Conservation (phyloP, 2,888 invertebrate genomes). For the Ophion ventricosus region DNA sequence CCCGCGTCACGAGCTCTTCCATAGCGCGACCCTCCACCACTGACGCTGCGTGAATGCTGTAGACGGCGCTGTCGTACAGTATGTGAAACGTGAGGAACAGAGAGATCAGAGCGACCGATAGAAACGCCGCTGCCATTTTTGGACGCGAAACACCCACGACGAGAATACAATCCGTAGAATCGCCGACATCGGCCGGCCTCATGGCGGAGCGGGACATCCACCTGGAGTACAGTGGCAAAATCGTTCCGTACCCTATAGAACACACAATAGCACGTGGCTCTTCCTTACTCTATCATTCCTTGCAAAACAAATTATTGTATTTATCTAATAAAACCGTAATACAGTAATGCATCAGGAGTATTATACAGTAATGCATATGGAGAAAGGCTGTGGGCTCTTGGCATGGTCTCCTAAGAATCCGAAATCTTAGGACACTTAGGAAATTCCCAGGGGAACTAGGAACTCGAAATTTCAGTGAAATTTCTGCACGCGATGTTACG, state of each 20-base stretch:
- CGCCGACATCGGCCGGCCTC: slow-evolving; percentile 91
- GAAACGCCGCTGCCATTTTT: slow-evolving; percentile 91
- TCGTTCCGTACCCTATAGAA: slow-evolving; percentile 60
- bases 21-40: slow-evolving; percentile 79
- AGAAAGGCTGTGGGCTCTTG: too few species aligned
- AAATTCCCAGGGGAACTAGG: too few species aligned
- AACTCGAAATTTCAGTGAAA: too few species aligned
- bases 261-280: slow-evolving; percentile 11
- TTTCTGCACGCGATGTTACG: too few species aligned
- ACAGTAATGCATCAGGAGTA: too few species aligned
- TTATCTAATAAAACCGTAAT: neutral
- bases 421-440: too few species aligned
- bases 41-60: slow-evolving; percentile 88
- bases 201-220: slow-evolving; percentile 93
- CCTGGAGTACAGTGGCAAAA: slow-evolving; percentile 84
- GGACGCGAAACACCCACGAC: slow-evolving; percentile 93
- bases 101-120: slow-evolving; percentile 91
- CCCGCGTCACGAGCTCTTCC: slow-evolving; percentile 77
- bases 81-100: slow-evolving; percentile 94
- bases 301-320: neutral
- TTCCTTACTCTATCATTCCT: neutral
- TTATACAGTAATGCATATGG: too few species aligned
- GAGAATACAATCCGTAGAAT: slow-evolving; percentile 93
- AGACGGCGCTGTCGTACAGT: slow-evolving; percentile 93
- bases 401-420: too few species aligned